Percentiles rank a stretch among this genome's conserved stretches.
These are phyloP conservation scores for Pseudochirops cupreus DNA, from an alignment of 2,797 vertebrate genomes.

Conservation along the genomic window DNA sequence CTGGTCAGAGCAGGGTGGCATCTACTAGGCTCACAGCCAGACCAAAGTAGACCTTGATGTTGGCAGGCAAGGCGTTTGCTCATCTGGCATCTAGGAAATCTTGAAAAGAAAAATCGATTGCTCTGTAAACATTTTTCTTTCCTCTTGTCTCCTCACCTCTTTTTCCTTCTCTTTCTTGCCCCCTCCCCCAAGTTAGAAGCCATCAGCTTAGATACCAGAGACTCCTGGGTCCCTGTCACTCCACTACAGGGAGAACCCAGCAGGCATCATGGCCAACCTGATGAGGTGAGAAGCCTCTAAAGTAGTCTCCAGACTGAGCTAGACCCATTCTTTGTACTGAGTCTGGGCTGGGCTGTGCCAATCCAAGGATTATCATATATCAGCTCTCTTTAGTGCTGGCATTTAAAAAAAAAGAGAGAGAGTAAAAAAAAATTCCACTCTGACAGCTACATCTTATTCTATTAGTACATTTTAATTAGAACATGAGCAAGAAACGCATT, in stretches of 20 bases:
- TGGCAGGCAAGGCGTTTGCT: background rate
- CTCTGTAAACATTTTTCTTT: background rate
- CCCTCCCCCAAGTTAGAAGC: background rate
- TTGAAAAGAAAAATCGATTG: background rate
- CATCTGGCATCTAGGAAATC: background rate
- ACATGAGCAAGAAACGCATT: conserved; percentile 71
- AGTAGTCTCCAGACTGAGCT: background rate
- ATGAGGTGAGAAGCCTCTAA: background rate
- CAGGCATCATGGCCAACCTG: background rate
- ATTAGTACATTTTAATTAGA: conserved; percentile 86
- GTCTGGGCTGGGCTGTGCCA: conserved; percentile 25
- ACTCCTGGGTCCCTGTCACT: background rate
- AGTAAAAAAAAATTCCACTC: conserved; percentile 11
- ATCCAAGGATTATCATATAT: conserved; percentile 37
- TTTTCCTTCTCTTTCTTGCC: background rate
- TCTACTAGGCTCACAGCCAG: background rate
- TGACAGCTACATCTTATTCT: conserved; percentile 77
- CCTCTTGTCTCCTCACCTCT: background rate
- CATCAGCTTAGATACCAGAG: background rate
- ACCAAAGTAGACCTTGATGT: background rate
- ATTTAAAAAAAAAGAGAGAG: conserved; percentile 24
- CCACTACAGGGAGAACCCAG: background rate
- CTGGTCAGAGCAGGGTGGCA: background rate
- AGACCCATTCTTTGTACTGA: conserved; percentile 31
- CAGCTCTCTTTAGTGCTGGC: background rate